These are phyloP conservation scores for Budorcas taxicolor DNA, from an alignment of 2,113 vertebrate genomes.

Conservation along the genomic window DNA sequence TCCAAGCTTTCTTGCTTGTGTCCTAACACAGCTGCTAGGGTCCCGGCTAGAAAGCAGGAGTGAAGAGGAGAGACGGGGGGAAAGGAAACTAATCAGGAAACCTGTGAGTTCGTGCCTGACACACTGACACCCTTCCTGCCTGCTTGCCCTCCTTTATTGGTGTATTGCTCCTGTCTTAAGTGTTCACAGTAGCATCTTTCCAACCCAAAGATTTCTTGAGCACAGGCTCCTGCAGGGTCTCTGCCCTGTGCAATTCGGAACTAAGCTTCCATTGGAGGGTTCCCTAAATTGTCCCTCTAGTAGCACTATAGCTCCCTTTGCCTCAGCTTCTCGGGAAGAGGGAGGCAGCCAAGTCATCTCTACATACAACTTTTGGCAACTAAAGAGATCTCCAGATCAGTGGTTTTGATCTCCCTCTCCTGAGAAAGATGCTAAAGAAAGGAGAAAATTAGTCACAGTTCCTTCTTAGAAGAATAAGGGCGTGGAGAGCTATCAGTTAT, in stretches of 20 bases:
- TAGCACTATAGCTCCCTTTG: not conserved
- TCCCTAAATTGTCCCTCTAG: not conserved
- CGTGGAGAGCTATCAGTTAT: not conserved
- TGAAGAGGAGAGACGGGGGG: not conserved
- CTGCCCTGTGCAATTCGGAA: not conserved
- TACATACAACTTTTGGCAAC: not conserved
- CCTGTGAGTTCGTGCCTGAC: no score
- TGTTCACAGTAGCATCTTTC: not conserved
- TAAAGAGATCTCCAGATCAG: not conserved
- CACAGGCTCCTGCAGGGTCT: not conserved
- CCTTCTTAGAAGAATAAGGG: not conserved
- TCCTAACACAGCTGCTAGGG: not conserved
- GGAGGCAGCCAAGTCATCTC: not conserved
- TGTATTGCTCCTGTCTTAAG: not conserved
- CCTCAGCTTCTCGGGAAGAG: not conserved
- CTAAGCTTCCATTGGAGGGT: not conserved
- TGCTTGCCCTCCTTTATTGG: not conserved
- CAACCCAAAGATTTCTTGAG: not conserved
- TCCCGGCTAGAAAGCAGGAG: not conserved
- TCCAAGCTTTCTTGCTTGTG: not conserved
- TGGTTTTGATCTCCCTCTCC: not conserved
- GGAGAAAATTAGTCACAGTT: not conserved
- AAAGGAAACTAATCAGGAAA: not conserved
- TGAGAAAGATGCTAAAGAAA: not conserved
- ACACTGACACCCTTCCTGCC: rapidly evolving